A percentile compares a stretch with the other conserved stretches of the same genome.
Evolutionary conservation across 2,797 vertebrate species (phyloP).

Genomic region (Miichthys miiuy): DNA sequence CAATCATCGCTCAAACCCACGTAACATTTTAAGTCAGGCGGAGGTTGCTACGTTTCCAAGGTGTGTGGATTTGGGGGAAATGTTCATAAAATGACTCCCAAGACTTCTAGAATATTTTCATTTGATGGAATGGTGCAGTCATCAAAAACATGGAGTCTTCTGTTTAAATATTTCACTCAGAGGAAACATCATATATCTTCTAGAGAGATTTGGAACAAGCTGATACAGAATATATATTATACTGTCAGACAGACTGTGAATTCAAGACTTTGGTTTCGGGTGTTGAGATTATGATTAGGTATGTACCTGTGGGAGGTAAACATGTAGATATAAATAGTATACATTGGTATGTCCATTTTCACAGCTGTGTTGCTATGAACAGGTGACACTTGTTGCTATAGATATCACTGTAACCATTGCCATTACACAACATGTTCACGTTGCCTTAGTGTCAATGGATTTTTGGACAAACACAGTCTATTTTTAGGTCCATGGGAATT

Average conservation of each 20-base stretch:
- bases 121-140: conserved; percentile 13
- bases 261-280: not conserved
- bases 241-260: conserved; percentile 13
- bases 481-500: not conserved
- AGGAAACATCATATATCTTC: conserved; percentile 21
- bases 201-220: conserved; percentile 6
- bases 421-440: not conserved
- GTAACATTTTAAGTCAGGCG: not conserved
- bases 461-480: not conserved
- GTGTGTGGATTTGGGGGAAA: not conserved
- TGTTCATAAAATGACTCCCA: conserved; percentile 12
- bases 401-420: not conserved
- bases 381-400: conserved; percentile 12
- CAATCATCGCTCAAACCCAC: conserved; percentile 5
- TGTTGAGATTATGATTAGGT: not conserved
- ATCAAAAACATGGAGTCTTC: not conserved
- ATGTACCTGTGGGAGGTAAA: not conserved
- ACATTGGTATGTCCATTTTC: conserved; percentile 1
- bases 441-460: not conserved
- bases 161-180: conserved; percentile 19
- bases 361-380: not conserved
- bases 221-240: conserved; percentile 17
- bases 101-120: conserved; percentile 21
- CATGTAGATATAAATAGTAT: not conserved
- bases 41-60: not conserved